Evolutionary conservation across 1,140 invertebrate species (phyloP), one percentile per base, ranked within the genome.

Genomic region (Conus betulinus): DNA sequence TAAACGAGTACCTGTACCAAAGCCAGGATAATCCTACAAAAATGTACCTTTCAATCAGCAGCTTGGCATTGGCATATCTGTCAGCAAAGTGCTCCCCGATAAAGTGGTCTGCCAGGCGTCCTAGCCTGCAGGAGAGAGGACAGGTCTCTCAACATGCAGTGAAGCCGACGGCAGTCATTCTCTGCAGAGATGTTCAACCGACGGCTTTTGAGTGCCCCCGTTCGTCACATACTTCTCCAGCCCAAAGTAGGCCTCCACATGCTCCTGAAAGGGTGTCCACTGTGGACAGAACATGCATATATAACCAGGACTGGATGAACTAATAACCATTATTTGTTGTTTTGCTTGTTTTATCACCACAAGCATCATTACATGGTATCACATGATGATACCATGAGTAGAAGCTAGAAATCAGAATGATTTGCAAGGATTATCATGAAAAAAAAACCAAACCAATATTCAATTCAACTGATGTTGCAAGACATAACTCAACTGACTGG

Each of bases 41-140:
- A 23, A 10, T 71, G 5, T 51, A 95, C 93, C 94, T 94, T 88
- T 94, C 91, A 60, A 95, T 90, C 27, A 95, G 90, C 76, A 91
- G 91, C 25, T 91, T 89, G 23, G 93, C 94, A 90, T 94, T 93
- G 76, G 90, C 71, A 76, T 95, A 94, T 86, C 94, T 90, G n/a
- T 93, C 91, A 8, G 90, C 85, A 91, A 96, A 96, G 39, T 93
- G 91, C 89, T 95, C 95, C 90, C 96, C 96, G 20, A 96, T 95
- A 91, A 97, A 97, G 89, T 96, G 96, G 67, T 96, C 95, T 81
- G 96, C 96, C 71, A 97, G 93, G 85, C 96, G 94, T 0, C 96
- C 97, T 20, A 97, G 91, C 96, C 93, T 97, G 97, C n/a, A 97
- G 95, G 5, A 96, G 94, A 0, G 97, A 96, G 2, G 96, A 96